Base-by-base conservation (phyloP, 2,888 invertebrate genomes). In the Lepidocyrtinus sp. region DNA sequence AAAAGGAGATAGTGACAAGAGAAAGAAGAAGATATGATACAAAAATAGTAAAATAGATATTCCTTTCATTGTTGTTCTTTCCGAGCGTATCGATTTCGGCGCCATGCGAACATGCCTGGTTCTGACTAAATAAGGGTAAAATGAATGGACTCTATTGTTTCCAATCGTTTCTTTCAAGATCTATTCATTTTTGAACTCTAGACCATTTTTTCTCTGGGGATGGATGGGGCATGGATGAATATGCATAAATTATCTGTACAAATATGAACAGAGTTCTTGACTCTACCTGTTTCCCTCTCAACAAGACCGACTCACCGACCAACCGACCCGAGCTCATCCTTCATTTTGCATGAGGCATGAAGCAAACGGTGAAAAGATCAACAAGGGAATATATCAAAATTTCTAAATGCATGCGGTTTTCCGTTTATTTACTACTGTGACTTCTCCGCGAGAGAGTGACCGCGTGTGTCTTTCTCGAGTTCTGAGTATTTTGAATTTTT, bases 81-180 rank as follows among this genome's bases (percentile, higher is more conserved):
- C 27, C 45, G 61, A 61, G 73, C 62, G 36, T 78, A 78, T 78
- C 78, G 63, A 73, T 73, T 68, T 63, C 78, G 78, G 78, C 78
- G 78, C 78, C 78, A 78, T 73, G 67, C 68, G 68, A 72, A 78
- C 68, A 72, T 45, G 68, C 36, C 59, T 21, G 72, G 61, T 76
- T 77, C 77, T 26, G 62, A 59, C 78, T 78, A 78, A 78, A 78
- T 67, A 78, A 68, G 78, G 73, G 22, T 27, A 73, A 36, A 36
- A 72, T 73, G 78, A 78, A 78, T 78, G 73, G 68, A 63, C 55
- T 25, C 71, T 73, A 78, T 78, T 78, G 78, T 78, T 17, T 63
- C 25, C 3, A 36, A 7, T 36, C 36, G 36, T 36, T 36, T 12
- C 36, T 12, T 36, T 12, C 36, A 12, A 36, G 5, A 36, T 12